Conservation (phyloP, 2,113 vertebrate genomes). For the Rhinolophus ferrumequinum region DNA sequence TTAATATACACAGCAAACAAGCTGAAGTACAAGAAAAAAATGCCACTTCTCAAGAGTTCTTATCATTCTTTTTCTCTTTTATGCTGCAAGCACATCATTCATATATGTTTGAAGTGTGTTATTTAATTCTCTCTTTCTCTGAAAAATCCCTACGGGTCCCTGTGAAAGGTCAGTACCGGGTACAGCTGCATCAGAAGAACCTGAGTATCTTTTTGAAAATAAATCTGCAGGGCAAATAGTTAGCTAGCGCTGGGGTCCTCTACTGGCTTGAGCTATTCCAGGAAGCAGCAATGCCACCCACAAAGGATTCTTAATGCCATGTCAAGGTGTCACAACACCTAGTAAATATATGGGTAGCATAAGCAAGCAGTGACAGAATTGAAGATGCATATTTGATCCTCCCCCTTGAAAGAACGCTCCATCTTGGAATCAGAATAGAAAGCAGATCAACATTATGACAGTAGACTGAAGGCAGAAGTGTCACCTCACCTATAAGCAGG, state of each 20-base stretch:
- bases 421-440: neutral
- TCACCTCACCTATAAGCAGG: neutral
- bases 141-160: constrained; percentile 21
- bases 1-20: neutral
- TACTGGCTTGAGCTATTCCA: neutral
- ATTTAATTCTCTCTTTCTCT: constrained; percentile 40
- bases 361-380: neutral
- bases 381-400: neutral
- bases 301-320: neutral
- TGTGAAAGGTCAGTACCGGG: constrained; percentile 54
- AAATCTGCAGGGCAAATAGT: constrained; percentile 9
- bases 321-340: neutral
- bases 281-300: neutral
- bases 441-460: neutral
- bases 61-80: neutral
- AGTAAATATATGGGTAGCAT: neutral
- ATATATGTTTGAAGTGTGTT: neutral
- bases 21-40: neutral
- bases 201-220: constrained; percentile 32
- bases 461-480: neutral
- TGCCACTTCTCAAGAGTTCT: neutral
- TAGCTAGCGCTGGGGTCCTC: neutral
- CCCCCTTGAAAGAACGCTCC: neutral
- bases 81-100: neutral
- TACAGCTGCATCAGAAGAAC: neutral